Evolutionary conservation across 2,888 invertebrate genomes (phyloP).

Genomic region (Pammene aurita): DNA sequence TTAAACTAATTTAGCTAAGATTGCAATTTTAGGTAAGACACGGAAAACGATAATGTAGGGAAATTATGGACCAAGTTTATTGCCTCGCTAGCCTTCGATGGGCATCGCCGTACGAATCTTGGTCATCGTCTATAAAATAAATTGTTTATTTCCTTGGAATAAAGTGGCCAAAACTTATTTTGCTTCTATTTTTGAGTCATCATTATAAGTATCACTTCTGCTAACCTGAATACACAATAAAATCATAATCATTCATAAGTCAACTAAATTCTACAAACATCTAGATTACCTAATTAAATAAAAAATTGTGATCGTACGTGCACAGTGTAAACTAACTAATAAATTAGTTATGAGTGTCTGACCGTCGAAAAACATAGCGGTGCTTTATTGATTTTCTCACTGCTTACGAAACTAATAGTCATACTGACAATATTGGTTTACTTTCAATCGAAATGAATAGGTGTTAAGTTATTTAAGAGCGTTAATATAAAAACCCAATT

Average conservation of each 20-base stretch:
- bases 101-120: constrained; percentile 57
- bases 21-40: constrained; percentile 54
- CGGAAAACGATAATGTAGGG: constrained; percentile 50
- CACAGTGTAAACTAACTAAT: not conserved
- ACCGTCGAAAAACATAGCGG: constrained; percentile 2
- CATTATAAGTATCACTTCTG: not conserved
- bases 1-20: constrained; percentile 66
- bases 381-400: constrained; percentile 10
- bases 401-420: constrained; percentile 16
- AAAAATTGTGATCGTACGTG: not conserved
- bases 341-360: not conserved
- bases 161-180: constrained; percentile 11
- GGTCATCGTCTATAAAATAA: constrained; percentile 47
- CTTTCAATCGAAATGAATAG: constrained; percentile 23
- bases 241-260: not conserved
- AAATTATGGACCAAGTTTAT: constrained; percentile 59
- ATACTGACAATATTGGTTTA: constrained; percentile 32
- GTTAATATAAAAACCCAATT: constrained; percentile 32
- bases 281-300: not conserved
- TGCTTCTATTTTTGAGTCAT: constrained; percentile 13
- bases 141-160: constrained; percentile 22
- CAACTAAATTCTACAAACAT: no score
- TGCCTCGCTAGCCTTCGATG: constrained; percentile 59
- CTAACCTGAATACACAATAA: not conserved
- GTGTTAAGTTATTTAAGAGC: constrained; percentile 34